Base-by-base conservation (phyloP, 2,888 invertebrate genomes). In the Argynnis bischoffii region DNA sequence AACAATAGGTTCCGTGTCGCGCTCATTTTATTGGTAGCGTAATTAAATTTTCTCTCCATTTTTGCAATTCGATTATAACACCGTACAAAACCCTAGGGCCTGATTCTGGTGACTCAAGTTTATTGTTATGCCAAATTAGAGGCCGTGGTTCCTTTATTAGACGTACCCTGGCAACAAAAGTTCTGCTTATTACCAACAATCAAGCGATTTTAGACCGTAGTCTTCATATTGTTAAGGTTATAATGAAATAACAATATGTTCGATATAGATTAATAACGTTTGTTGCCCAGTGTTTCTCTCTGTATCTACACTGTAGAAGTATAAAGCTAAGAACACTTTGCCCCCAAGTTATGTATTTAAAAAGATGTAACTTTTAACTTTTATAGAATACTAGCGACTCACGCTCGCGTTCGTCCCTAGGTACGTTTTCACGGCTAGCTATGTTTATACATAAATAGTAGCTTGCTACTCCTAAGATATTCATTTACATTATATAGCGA, bases 71-170 rank as follows among this genome's bases (percentile, higher is more conserved):
- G 56, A 55, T 41, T 56, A 55, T 56, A 51, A 51, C 48, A 35
- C 67, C 64, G n/a, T 48, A 41, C 35, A 46, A 53, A 63, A 60
- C 67, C 71, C 70, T 72, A 50, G 60, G 66, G 66, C 54, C 67
- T 47, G 15, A 71, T 75, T 77, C 74, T 74, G 72, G 72, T 72
- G 67, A 74, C 64, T 77, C 72, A 66, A 26, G 70, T 69, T 74
- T 78, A 84, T 83, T 84, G 83, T 84, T 77, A 65, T 74, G 75
- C 83, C 81, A 79, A 85, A 82, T 79, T 76, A 75, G 81, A 78
- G 79, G 77, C 76, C 35, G 35, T 41, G 11, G 35, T 69, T 60
- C 67, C 72, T 72, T 71, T 71, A 72, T 74, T 71, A 71, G 67
- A 47, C 55, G 71, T 68, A 70, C 71, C 65, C 54, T 71, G 53